Evolutionary conservation across 2,797 vertebrate species (phyloP).

Genomic region (Arvicola amphibius): DNA sequence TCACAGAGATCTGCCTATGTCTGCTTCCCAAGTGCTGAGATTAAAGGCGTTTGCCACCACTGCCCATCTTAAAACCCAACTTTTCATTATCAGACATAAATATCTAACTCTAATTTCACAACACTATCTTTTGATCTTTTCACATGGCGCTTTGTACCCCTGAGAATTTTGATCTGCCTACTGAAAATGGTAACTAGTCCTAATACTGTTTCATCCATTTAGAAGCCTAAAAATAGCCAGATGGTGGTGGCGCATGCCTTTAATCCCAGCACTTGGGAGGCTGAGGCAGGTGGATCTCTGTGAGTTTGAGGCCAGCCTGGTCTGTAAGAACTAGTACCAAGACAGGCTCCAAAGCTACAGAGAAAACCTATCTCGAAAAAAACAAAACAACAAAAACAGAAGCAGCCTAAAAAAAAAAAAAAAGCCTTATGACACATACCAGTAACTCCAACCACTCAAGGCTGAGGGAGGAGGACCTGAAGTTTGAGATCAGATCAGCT

Average conservation of each 20-base stretch:
- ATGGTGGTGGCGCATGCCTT: too few relatives aligned
- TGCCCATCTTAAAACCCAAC: background rate
- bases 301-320: too few relatives aligned
- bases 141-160: slow-evolving; percentile 14
- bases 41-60: background rate
- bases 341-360: too few relatives aligned
- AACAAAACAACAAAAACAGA: too few relatives aligned
- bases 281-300: too few relatives aligned
- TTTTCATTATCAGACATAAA: slow-evolving; percentile 52
- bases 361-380: too few relatives aligned
- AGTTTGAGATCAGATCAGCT: background rate
- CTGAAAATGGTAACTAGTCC: slow-evolving; percentile 36
- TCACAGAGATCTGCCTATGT: background rate
- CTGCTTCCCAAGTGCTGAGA: background rate
- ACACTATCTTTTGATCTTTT: slow-evolving; percentile 49
- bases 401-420: too few relatives aligned
- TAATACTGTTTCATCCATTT: slow-evolving; percentile 33
- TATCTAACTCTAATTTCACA: slow-evolving; percentile 43
- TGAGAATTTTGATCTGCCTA: slow-evolving; percentile 40
- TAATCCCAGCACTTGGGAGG: too few relatives aligned
- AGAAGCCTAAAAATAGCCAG: slow-evolving; percentile 18
- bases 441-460: background rate
- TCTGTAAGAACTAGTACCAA: too few relatives aligned
- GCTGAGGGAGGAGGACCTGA: background rate
- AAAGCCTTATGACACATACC: background rate